Conservation (phyloP, 2,797 vertebrate genomes). For the Coracias cyanogaster region DNA sequence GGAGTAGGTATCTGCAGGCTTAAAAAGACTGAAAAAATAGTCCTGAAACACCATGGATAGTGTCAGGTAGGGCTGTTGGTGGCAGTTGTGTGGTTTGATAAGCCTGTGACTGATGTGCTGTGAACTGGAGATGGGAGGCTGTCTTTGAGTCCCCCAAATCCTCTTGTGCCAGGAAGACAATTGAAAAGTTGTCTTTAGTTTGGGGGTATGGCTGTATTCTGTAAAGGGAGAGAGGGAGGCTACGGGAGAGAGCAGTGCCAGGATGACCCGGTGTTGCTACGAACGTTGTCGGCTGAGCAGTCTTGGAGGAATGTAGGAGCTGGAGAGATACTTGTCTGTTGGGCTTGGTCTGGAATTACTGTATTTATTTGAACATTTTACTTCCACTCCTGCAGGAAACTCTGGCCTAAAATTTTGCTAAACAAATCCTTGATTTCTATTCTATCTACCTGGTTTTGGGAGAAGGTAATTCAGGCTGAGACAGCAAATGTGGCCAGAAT, state of each 20-base stretch:
- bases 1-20: neutral
- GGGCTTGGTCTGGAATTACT: neutral
- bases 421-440: neutral
- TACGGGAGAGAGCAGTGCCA: neutral
- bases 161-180: neutral
- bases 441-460: neutral
- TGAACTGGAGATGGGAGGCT: neutral
- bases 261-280: neutral
- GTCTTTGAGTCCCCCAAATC: neutral
- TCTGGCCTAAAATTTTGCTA: neutral
- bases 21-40: neutral
- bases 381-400: neutral
- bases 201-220: neutral
- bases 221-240: neutral
- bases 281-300: neutral
- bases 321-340: neutral
- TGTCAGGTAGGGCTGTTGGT: accelerated
- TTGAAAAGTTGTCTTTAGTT: neutral
- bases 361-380: neutral
- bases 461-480: neutral
- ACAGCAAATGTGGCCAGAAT: neutral
- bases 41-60: neutral
- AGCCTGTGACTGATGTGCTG: constrained; percentile 21
- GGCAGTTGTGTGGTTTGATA: neutral
- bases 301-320: neutral